Evolutionary conservation across 2,113 vertebrate genomes (phyloP).

Genomic region (Poicephalus meyeri): DNA sequence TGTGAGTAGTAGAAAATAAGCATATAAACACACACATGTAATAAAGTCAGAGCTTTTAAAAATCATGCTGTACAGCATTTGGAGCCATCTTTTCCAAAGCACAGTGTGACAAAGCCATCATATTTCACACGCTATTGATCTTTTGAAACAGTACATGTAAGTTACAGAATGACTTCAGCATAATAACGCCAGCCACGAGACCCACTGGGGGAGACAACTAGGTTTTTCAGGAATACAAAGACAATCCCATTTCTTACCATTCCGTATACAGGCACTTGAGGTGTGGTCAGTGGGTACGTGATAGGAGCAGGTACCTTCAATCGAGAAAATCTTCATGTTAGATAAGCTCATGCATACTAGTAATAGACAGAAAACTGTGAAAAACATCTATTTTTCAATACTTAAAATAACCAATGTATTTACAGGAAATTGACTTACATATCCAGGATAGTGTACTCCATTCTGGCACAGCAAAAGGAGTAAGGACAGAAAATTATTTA

Average conservation of each 20-base stretch:
- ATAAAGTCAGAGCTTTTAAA: background rate
- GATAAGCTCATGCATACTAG: background rate
- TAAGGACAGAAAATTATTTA: constrained; percentile 58
- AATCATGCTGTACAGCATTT: background rate
- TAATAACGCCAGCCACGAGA: background rate
- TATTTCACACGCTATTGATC: background rate
- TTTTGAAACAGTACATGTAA: background rate
- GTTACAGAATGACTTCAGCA: background rate
- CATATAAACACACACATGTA: accelerated
- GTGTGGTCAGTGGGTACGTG: constrained; percentile 85
- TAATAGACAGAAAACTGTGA: background rate
- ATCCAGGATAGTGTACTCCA: constrained; percentile 88
- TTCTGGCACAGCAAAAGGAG: constrained; percentile 80
- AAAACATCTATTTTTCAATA: background rate
- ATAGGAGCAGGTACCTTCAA: constrained; percentile 83
- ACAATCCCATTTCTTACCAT: constrained; percentile 78
- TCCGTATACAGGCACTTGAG: constrained; percentile 93
- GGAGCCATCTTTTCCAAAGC: background rate
- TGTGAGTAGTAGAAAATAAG: background rate
- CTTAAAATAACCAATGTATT: background rate
- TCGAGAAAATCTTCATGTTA: background rate
- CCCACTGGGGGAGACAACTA: background rate
- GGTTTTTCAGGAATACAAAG: background rate
- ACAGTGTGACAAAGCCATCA: background rate
- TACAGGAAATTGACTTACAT: constrained; percentile 79